Percentiles rank a stretch among this genome's conserved stretches.
Evolutionary conservation across 1,140 invertebrate species (phyloP).

Genomic region (Ladona fulva): DNA sequence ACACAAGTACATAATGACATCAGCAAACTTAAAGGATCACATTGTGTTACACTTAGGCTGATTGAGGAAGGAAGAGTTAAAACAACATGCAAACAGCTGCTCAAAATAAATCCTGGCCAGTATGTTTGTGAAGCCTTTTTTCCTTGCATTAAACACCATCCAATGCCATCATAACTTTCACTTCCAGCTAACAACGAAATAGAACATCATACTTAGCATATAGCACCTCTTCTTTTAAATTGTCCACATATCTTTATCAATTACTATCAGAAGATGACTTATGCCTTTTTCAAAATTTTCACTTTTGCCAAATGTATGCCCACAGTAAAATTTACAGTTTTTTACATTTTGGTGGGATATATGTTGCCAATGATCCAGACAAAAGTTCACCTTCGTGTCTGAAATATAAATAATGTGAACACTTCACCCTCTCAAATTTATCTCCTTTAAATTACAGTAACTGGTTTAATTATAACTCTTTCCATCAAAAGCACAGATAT

Average conservation of each 20-base stretch:
- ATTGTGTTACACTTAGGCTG: slow-evolving; percentile 9
- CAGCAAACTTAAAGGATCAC: slow-evolving; percentile 9
- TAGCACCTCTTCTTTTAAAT: not conserved
- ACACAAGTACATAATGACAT: slow-evolving; percentile 10
- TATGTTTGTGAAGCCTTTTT: slow-evolving; percentile 4
- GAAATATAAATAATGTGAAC: not conserved
- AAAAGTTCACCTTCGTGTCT: not conserved
- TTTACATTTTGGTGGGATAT: not conserved
- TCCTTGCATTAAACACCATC: not conserved
- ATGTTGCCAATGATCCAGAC: not conserved
- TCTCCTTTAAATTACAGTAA: not conserved
- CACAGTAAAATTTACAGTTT: slow-evolving; percentile 6
- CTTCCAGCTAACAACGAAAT: slow-evolving; percentile 1
- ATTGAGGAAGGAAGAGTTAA: not conserved
- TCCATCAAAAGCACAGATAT: slow-evolving; percentile 1
- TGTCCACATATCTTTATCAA: slow-evolving; percentile 1
- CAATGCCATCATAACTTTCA: not conserved
- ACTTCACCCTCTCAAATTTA: not conserved
- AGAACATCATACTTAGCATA: slow-evolving; percentile 2
- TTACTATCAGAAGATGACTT: slow-evolving; percentile 1
- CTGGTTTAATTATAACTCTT: not conserved
- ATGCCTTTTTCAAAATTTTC: slow-evolving; percentile 3
- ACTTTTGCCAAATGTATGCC: slow-evolving; percentile 9
- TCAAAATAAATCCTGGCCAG: slow-evolving; percentile 5
- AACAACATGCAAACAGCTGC: slow-evolving; percentile 8